A percentile compares a stretch with the other conserved stretches of the same genome.
Evolutionary conservation across 2,888 invertebrate genomes (phyloP).

Genomic region (Sinelater perroti): DNA sequence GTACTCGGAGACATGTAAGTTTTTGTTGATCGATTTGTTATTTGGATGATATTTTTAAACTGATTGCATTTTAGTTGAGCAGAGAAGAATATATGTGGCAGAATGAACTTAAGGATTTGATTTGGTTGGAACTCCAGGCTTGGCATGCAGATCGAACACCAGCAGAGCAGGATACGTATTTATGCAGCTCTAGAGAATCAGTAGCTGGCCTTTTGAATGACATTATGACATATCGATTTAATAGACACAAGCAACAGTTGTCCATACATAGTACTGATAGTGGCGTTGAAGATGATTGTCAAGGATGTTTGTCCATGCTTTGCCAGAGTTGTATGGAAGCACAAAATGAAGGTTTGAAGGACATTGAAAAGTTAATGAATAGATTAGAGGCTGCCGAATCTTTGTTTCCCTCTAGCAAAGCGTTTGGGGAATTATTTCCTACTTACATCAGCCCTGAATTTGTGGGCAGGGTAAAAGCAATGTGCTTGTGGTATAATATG

Average conservation of each 20-base stretch:
- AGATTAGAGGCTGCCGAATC: constrained; percentile 79
- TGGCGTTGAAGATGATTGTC: constrained; percentile 61
- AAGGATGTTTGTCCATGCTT: constrained; percentile 78
- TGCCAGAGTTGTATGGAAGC: constrained; percentile 76
- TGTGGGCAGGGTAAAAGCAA: constrained; percentile 75
- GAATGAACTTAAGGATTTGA: constrained; percentile 86
- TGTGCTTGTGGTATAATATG: constrained; percentile 93
- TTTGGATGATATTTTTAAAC: constrained; percentile 4
- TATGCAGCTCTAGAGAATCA: constrained; percentile 76
- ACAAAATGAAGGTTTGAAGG: constrained; percentile 77
- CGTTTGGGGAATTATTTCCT: constrained; percentile 79
- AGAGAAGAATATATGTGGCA: constrained; percentile 89
- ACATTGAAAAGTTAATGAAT: constrained; percentile 76
- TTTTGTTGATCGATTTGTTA: neutral
- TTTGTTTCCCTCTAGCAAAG: constrained; percentile 84
- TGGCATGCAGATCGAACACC: constrained; percentile 79
- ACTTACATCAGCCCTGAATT: constrained; percentile 72
- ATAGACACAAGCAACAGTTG: constrained; percentile 44
- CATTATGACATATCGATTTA: constrained; percentile 78
- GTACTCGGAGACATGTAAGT: constrained; percentile 66
- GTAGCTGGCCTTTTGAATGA: constrained; percentile 76
- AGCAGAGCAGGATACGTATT: constrained; percentile 79
- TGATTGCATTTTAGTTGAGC: constrained; percentile 73
- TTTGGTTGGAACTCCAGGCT: constrained; percentile 92
- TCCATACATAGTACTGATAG: constrained; percentile 54